A percentile compares a stretch with the other conserved stretches of the same genome.
These are phyloP conservation scores for Centropus bengalensis DNA, from an alignment of 2,113 vertebrate genomes.

Conservation along the genomic window DNA sequence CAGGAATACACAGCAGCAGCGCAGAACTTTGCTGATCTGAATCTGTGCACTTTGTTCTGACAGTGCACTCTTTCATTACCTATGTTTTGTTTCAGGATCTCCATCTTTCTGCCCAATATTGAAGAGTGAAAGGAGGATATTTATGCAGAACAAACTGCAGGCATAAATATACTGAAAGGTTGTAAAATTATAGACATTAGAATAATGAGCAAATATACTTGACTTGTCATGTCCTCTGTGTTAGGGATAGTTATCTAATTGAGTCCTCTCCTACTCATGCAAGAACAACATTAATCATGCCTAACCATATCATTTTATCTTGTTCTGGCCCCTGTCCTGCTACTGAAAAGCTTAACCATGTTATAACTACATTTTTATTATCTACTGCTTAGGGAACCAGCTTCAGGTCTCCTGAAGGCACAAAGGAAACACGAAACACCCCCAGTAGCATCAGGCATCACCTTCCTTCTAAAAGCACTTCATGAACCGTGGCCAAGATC, in stretches of 20 bases:
- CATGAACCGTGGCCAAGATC: neutral
- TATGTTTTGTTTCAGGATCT: neutral
- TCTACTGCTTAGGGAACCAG: neutral
- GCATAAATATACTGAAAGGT: neutral
- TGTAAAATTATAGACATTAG: neutral
- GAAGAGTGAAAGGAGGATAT: neutral
- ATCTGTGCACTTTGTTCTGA: neutral
- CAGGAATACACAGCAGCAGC: neutral
- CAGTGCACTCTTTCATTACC: neutral
- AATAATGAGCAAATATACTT: neutral
- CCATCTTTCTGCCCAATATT: neutral
- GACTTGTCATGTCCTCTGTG: neutral
- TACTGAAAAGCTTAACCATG: neutral
- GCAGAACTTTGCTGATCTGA: neutral
- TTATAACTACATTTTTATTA: neutral
- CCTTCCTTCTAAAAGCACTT: neutral
- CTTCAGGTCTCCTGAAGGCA: neutral
- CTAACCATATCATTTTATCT: neutral
- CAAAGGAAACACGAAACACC: neutral
- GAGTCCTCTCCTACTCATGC: neutral
- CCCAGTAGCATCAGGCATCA: neutral
- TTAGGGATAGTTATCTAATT: neutral
- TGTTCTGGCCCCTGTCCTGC: neutral
- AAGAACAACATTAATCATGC: neutral
- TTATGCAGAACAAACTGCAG: neutral